Evolutionary conservation across 1,140 invertebrate species (phyloP).

Genomic region (Drosophila tristis): DNA sequence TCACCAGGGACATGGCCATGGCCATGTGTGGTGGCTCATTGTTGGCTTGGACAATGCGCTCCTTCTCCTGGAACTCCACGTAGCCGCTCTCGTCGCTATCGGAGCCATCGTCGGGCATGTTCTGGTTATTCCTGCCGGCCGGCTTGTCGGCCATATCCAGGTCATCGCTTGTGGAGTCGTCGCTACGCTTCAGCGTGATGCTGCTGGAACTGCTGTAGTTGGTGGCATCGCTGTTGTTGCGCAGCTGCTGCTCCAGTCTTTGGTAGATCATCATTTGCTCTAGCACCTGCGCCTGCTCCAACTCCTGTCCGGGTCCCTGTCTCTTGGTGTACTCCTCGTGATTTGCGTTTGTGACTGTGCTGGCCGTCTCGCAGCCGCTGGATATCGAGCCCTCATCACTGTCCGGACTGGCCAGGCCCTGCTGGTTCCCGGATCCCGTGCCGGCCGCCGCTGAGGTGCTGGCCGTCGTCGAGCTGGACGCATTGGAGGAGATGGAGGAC

Average conservation of each 20-base stretch:
- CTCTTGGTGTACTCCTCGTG: constrained; percentile 58
- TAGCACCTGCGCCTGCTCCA: constrained; percentile 67
- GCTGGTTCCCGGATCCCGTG: constrained; percentile 55
- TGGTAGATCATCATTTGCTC: constrained; percentile 80
- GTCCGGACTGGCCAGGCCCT: constrained; percentile 85
- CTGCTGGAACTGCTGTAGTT: constrained; percentile 81
- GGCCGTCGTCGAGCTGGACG: constrained; percentile 81
- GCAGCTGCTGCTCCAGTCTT: constrained; percentile 77
- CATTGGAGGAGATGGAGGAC: constrained; percentile 80
- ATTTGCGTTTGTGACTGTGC: constrained; percentile 86
- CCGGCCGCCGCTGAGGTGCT: constrained; percentile 52
- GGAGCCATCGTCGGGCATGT: constrained; percentile 62
- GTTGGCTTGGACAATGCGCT: constrained; percentile 19
- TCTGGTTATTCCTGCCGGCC: constrained; percentile 14
- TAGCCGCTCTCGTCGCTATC: constrained; percentile 86
- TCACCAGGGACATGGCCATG: constrained; percentile 20
- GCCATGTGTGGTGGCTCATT: constrained; percentile 16
- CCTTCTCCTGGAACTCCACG: constrained; percentile 84
- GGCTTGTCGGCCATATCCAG: constrained; percentile 37
- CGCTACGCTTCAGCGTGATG: constrained; percentile 74
- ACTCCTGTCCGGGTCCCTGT: constrained; percentile 33
- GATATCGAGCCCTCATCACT: constrained; percentile 91
- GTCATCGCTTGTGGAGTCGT: constrained; percentile 40
- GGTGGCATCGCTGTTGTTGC: constrained; percentile 71
- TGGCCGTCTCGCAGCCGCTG: constrained; percentile 91